Evolutionary conservation across 1,140 invertebrate species (phyloP), one percentile per base, ranked within the genome.

Genomic region (Halictus rubicundus): DNA sequence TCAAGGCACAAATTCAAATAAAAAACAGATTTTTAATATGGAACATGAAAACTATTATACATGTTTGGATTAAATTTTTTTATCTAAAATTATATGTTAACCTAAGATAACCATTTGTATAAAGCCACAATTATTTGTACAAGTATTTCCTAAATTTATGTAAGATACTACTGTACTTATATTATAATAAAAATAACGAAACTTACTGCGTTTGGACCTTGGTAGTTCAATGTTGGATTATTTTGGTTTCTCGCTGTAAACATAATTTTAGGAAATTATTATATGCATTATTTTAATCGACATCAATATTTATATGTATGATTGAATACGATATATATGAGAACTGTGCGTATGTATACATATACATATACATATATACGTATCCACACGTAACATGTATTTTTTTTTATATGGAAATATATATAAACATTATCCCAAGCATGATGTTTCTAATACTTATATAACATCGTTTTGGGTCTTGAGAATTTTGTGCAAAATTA

Each of bases 201-300:
- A 87, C 87, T 88, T 87, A 88, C 87, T 39, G 73, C 12, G 57
- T 25, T 27, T 78, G 80, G 85, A 49, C 81, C 81, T 69, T 81
- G 85, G 54, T 83, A 83, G 42, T 60, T 16, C 21, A 74, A 25
- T 21, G 52, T 66, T 65, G 59, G 66, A 54, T 52, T 73, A 78
- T 27, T 78, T 68, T 81, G 84, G 59, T 85, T 82, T 72, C 78
- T 66, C 42, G 42, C 78, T 85, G 76, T 37, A 79, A 63, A 83
- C 60, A 25, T 49, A 69, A 66, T 32, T 60, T 57, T 75, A 66
- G 64, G 27, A 71, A 42, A 76, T 65, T 54, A 14, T 54, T 63
- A 69, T n/a, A 16, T 3, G 19, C 19, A 23, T 5, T 27, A 46
- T 0, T 16, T n/a, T 16, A n/a, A 59, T 10, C 6, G 14, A n/a